phyloP scores from a whole-genome alignment of 2,113 vertebrate species.

The Rhagologus leucostigma region DNA sequence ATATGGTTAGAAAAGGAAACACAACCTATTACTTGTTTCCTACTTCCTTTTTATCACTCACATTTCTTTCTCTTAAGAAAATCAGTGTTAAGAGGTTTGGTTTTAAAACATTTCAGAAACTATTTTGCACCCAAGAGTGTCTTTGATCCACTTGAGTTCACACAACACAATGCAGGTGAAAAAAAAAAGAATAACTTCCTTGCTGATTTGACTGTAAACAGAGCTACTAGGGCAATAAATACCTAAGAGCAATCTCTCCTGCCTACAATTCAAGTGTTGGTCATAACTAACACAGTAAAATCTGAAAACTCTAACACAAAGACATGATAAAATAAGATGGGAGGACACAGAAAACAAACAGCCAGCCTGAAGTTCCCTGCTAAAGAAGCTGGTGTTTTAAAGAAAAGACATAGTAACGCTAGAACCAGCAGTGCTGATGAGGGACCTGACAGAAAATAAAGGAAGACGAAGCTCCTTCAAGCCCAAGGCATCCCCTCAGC shows the following conservation, averaged over 20 bases:
- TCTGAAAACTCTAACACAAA: background rate
- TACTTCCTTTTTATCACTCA: background rate
- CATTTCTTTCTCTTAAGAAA: background rate
- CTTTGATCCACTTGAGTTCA: background rate
- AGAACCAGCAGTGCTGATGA: background rate
- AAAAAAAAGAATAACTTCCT: background rate
- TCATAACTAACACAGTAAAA: background rate
- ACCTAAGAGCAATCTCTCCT: background rate
- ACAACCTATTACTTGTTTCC: background rate
- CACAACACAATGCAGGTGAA: background rate
- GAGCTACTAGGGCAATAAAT: background rate
- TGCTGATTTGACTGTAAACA: background rate
- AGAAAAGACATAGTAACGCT: background rate
- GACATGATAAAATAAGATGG: background rate
- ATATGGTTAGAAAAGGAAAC: background rate
- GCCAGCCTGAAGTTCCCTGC: background rate
- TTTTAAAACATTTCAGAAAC: background rate
- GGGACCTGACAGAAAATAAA: background rate
- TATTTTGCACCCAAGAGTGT: background rate
- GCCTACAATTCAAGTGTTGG: background rate
- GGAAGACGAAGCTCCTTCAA: background rate
- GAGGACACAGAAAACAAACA: background rate
- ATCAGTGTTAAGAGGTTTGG: background rate
- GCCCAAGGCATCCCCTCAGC: background rate
- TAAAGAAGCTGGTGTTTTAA: background rate